These are phyloP conservation scores for Leptura quadrifasciata DNA, from an alignment of 2,888 invertebrate genomes.

Conservation along the genomic window DNA sequence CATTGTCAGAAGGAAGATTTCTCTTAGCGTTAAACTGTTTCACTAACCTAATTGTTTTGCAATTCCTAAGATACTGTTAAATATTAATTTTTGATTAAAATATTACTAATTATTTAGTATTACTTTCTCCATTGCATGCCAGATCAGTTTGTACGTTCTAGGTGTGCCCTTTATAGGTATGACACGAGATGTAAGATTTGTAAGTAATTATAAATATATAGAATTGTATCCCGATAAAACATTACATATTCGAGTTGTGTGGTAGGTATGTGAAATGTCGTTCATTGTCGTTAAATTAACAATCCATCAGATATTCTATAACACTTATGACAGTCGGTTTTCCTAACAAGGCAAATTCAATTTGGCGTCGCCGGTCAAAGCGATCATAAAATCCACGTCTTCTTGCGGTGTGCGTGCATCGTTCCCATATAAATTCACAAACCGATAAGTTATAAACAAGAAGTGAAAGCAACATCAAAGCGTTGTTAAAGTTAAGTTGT, in stretches of 20 bases:
- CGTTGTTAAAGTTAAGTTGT: slow-evolving; percentile 19
- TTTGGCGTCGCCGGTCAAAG: slow-evolving; percentile 5
- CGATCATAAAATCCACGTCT: slow-evolving; percentile 11
- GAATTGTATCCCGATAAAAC: too few relatives aligned
- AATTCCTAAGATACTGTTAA: too few relatives aligned
- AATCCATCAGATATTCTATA: slow-evolving; percentile 3
- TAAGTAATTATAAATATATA: too few relatives aligned
- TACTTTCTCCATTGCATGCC: too few relatives aligned
- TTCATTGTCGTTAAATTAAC: not conserved
- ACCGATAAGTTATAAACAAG: slow-evolving; percentile 35
- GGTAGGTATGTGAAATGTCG: not conserved
- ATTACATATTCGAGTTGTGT: not conserved
- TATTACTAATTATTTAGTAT: too few relatives aligned
- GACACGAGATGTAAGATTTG: too few relatives aligned
- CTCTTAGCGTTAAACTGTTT: too few relatives aligned
- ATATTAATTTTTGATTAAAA: too few relatives aligned
- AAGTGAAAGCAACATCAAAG: slow-evolving; percentile 39
- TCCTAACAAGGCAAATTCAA: slow-evolving; percentile 32
- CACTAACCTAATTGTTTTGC: too few relatives aligned
- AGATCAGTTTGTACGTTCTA: too few relatives aligned
- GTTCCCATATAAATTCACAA: slow-evolving; percentile 51
- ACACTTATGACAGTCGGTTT: slow-evolving; percentile 20
- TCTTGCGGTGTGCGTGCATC: slow-evolving; percentile 13
- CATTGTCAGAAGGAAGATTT: too few relatives aligned
- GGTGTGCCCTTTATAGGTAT: too few relatives aligned